Base-by-base conservation (phyloP, 2,113 vertebrate species). In the Trogon melanurus region DNA sequence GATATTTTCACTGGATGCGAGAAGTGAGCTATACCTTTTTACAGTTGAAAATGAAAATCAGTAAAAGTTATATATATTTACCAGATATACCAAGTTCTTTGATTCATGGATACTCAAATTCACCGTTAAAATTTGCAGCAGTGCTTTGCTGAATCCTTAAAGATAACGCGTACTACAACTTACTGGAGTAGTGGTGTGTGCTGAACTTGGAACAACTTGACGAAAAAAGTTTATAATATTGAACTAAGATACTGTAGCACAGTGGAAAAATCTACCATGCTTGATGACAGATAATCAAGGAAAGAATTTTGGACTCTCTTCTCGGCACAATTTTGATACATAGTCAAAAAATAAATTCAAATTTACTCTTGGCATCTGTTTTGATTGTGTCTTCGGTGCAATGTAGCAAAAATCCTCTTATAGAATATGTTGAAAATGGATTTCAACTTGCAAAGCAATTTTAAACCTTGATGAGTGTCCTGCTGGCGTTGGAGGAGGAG, bases 401-500 rank as follows among this genome's bases (percentile, higher is more conserved):
- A 84, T 48, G 60, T 85, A 45, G 38, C 18, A 79, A 85, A 87
- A 79, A 30, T 79, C 13, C 65, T 91, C 25, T 56, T 44, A 0
- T 7, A 89, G 26, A 81, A 30, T 62, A 71, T 41, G 4, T 67
- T 95, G 85, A 85, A 94, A 96, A 91, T 80, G 65, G 45, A 87
- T 85, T 94, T 96, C 45, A 73, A 44, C 72, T 94, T 85, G 69
- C 38, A 87, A 79, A 87, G 61, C 19, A 60, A 22, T 94, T 34
- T 61, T 85, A 61, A 79, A 47, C 61, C 89, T 72, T 36, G 60
- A n/a, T 38, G 36, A 95, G 62, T 94, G 79, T 95, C 94, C 86
- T 95, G 88, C 95, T 97, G 92, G 75, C 84, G 9, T 66, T 96
- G 91, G 87, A 94, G 91, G 76, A 90, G 76, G 93, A 96, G 70